phyloP scores from a whole-genome alignment of 2,888 invertebrate species.

The Tipula confusa region DNA sequence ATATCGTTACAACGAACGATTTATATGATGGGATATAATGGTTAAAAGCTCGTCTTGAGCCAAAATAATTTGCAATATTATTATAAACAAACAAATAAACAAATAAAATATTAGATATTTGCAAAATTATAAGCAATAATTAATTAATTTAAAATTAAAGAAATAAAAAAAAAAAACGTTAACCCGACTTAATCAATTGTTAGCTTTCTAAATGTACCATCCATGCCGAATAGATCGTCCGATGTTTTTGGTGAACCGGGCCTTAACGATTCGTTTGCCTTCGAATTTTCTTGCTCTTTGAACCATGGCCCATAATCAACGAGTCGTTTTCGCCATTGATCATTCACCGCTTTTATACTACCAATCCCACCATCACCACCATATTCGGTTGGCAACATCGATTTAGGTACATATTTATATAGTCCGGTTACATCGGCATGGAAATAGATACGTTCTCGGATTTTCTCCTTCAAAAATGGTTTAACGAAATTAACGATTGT shows the following conservation, averaged over 20 bases:
- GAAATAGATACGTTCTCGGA: conserved; percentile 74
- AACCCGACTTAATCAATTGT: conserved; percentile 72
- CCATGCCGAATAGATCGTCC: conserved; percentile 83
- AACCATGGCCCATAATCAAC: conserved; percentile 77
- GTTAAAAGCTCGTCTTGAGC: background rate
- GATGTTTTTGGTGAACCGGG: conserved; percentile 81
- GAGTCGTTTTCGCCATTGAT: conserved; percentile 74
- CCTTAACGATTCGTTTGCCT: conserved; percentile 73
- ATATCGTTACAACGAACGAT: background rate
- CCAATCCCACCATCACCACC: conserved; percentile 81
- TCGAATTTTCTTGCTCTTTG: conserved; percentile 69
- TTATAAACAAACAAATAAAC: background rate
- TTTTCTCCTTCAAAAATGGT: conserved; percentile 83
- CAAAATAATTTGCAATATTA: background rate
- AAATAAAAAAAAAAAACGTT: background rate
- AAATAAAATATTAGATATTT: too few species aligned
- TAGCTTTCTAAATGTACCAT: conserved; percentile 81
- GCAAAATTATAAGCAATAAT: background rate
- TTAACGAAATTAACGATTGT: conserved; percentile 81
- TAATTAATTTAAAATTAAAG: background rate
- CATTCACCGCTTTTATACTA: conserved; percentile 64
- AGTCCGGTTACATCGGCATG: conserved; percentile 71
- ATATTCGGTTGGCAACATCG: conserved; percentile 76
- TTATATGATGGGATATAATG: background rate
- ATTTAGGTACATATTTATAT: conserved; percentile 72